phyloP scores from a whole-genome alignment of 2,797 vertebrate species.

The Basileuterus tristriatus region DNA sequence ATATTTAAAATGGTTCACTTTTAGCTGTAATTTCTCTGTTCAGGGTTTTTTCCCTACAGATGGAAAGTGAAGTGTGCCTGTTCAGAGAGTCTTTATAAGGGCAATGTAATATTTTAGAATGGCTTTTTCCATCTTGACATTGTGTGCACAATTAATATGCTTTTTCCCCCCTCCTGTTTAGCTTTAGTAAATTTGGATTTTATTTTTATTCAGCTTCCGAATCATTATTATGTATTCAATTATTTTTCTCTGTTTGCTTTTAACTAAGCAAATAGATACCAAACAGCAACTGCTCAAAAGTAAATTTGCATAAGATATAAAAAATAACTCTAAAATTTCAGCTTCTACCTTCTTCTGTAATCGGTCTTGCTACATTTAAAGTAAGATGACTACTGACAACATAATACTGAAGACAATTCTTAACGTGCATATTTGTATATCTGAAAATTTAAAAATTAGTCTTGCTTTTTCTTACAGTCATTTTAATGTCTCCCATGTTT shows the following conservation, averaged over 20 bases:
- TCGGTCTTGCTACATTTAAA: background rate
- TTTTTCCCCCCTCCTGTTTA: background rate
- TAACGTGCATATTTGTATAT: background rate
- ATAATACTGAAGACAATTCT: background rate
- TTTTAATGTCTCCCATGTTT: background rate
- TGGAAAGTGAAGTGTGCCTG: background rate
- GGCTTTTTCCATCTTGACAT: background rate
- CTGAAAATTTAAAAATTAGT: background rate
- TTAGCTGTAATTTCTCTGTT: background rate
- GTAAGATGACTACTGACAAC: background rate
- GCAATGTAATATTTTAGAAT: background rate
- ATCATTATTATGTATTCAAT: background rate
- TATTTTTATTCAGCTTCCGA: background rate
- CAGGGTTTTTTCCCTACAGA: background rate
- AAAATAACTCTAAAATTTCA: background rate
- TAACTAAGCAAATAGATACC: background rate
- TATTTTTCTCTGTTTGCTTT: background rate
- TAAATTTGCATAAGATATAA: background rate
- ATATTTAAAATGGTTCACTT: background rate
- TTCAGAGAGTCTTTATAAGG: background rate
- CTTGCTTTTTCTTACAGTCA: background rate
- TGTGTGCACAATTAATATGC: background rate
- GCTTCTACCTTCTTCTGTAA: background rate
- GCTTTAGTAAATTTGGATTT: background rate
- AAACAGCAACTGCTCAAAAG: background rate